Evolutionary conservation across 2,113 vertebrate species (phyloP).

Genomic region (Clarias gariepinus): DNA sequence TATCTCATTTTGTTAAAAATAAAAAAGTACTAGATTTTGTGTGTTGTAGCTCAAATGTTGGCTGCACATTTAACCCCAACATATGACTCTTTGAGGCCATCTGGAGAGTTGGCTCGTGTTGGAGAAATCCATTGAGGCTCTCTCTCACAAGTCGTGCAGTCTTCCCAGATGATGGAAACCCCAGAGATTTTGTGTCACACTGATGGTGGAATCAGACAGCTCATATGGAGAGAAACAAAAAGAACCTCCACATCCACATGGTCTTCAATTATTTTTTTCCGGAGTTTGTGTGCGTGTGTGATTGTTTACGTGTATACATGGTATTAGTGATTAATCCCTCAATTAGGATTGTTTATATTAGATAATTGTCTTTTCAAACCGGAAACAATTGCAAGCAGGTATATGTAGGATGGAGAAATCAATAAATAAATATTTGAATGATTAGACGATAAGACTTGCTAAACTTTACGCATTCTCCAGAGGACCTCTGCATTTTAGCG

Average conservation of each 20-base stretch:
- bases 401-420: not conserved
- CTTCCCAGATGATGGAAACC: conserved; percentile 60
- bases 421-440: not conserved
- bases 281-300: not conserved
- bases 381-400: not conserved
- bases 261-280: not conserved
- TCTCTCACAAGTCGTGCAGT: conserved; percentile 38
- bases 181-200: conserved; percentile 50
- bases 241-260: conserved; percentile 59
- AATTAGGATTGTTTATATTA: not conserved
- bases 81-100: conserved; percentile 60
- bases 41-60: conserved; percentile 53
- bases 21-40: not conserved
- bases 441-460: not conserved
- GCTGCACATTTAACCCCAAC: conserved; percentile 48
- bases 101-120: conserved; percentile 58
- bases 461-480: not conserved
- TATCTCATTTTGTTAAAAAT: conserved; percentile 45
- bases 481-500: not conserved
- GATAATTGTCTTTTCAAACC: not conserved
- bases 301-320: not conserved
- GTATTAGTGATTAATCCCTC: not conserved
- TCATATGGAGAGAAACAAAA: conserved; percentile 49
- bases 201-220: conserved; percentile 55
- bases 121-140: conserved; percentile 51